Base-by-base conservation (phyloP, 2,888 invertebrate species). In the Corythucha ciliata region DNA sequence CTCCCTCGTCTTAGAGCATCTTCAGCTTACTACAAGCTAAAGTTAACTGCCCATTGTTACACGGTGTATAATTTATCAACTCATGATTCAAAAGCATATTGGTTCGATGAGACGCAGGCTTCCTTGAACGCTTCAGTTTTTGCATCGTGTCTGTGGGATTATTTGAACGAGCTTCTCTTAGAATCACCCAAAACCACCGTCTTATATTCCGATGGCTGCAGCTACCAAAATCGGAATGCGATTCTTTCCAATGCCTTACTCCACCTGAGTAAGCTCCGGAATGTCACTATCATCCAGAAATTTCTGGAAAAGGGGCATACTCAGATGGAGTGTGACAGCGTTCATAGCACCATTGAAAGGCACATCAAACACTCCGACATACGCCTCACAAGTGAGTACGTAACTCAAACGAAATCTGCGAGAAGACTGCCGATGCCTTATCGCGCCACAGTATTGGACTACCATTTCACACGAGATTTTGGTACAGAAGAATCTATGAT, bases 271-370 rank as follows among this genome's bases (percentile, higher is more conserved):
- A 25, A 42, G 33, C 18, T 22, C 14, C 29, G 20, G 24, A 37
- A 27, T 14, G 18, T 46, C 6, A 39, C 14, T 16, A 52, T 36
- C 26, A 46, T 20, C 27, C 52, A 46, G 26, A 52, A 52, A 37
- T 46, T 46, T 32, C 34, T 52, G 14, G 52, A 52, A 46, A 52
- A 52, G 22, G 46, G 52, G 6, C 52, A 52, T 21, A 52, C 52
- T 14, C 52, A 52, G 24, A 52, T 52, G 52, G 52, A 52, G 52
- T 27, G 36, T 26, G 52, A 52, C 14, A 46, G 45, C 22, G 46
- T 52, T n/a, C 52, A 52, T 26, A 46, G 45, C 21, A 16, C 25
- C 10, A 52, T 52, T 37, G 52, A 52, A 27, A 32, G 24, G 8
- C 20, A 22, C 18, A 18, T 46, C n/a, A 20, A 29, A 4, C 6